These are phyloP conservation scores for Xanthorhoe spadicearia DNA, from an alignment of 2,888 invertebrate genomes.

Conservation along the genomic window DNA sequence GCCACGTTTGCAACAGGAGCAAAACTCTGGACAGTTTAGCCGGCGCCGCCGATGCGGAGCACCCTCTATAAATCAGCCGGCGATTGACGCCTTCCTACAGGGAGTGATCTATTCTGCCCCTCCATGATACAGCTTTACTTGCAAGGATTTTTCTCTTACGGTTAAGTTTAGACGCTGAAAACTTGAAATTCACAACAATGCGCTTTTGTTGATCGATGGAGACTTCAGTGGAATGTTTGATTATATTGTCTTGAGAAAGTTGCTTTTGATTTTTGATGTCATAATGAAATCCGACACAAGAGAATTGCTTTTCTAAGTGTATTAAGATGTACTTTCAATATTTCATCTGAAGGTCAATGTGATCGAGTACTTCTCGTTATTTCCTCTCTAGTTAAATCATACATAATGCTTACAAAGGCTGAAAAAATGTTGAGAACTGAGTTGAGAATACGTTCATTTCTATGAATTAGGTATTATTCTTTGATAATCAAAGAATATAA, in stretches of 20 bases:
- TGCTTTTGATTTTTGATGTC: background rate
- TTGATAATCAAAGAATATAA: too few species aligned
- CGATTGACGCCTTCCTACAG: conserved; percentile 83
- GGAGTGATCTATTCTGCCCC: conserved; percentile 82
- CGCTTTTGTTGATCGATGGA: conserved; percentile 63
- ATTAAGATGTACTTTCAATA: background rate
- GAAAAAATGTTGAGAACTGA: too few species aligned
- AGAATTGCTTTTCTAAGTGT: background rate
- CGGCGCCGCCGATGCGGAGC: conserved; percentile 66
- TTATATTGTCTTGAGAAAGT: conserved; percentile 7
- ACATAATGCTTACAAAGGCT: too few species aligned
- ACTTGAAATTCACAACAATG: conserved; percentile 53
- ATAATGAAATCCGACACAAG: background rate
- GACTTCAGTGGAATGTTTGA: conserved; percentile 17
- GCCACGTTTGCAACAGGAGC: conserved; percentile 70
- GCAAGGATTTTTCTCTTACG: conserved; percentile 71
- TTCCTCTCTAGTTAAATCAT: too few species aligned
- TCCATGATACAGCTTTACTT: conserved; percentile 78
- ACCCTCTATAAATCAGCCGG: conserved; percentile 80
- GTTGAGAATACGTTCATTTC: too few species aligned
- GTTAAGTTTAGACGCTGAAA: conserved; percentile 54
- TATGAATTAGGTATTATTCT: too few species aligned
- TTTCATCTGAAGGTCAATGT: too few species aligned
- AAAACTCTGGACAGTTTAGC: conserved; percentile 80
- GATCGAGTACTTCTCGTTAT: too few species aligned